phyloP scores from a whole-genome alignment of 1,140 invertebrate genomes.

The Drosophila simulans region DNA sequence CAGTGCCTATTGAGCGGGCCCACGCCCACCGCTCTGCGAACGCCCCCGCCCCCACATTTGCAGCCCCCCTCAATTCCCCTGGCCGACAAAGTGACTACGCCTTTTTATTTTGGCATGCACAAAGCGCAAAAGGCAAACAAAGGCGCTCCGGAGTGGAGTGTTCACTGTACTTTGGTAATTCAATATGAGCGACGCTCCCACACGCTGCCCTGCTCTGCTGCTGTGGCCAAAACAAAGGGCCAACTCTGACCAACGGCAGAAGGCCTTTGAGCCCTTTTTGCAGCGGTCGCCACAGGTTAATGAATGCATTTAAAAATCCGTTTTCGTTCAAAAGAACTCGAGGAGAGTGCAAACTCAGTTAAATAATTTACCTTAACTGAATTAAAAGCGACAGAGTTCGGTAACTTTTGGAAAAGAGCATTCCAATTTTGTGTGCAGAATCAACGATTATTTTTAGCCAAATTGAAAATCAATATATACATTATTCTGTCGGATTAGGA shows the following conservation, averaged over 20 bases:
- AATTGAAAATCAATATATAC: too few relatives aligned
- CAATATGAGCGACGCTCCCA: slow-evolving; percentile 30
- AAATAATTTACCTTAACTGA: slow-evolving; percentile 20
- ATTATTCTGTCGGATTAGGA: too few relatives aligned
- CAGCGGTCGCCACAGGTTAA: slow-evolving; percentile 31
- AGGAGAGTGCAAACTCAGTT: slow-evolving; percentile 12
- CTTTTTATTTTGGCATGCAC: slow-evolving; percentile 73
- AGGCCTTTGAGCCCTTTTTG: slow-evolving; percentile 21
- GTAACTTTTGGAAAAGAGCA: not conserved
- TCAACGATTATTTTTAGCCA: not conserved
- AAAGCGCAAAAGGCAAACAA: slow-evolving; percentile 70
- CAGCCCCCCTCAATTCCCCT: not conserved
- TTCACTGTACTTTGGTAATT: slow-evolving; percentile 56
- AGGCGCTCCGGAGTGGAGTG: slow-evolving; percentile 34
- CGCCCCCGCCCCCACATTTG: not conserved
- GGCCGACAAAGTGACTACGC: not conserved
- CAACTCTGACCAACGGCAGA: slow-evolving; percentile 22
- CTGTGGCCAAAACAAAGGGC: slow-evolving; percentile 47
- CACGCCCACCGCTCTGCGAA: slow-evolving; percentile 39
- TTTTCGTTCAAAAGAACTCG: slow-evolving; percentile 35
- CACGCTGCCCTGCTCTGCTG: not conserved
- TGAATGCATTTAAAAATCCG: slow-evolving; percentile 47
- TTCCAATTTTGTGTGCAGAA: not conserved
- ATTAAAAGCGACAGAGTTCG: slow-evolving; percentile 4
- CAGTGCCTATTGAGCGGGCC: slow-evolving; percentile 52